Conservation (phyloP, 2,113 vertebrate species). For the Proteles cristata region DNA sequence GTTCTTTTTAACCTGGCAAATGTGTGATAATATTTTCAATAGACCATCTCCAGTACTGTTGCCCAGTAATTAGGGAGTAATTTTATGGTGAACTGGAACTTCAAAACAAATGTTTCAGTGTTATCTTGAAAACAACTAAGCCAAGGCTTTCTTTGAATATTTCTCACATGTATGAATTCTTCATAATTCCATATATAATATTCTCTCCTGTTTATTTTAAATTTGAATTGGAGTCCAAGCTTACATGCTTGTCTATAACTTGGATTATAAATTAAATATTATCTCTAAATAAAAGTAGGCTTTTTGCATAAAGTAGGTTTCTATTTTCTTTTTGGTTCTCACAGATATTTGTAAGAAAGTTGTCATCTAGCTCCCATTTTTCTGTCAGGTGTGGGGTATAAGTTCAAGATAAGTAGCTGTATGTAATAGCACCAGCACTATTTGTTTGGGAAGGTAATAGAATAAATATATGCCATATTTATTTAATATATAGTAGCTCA, state of each 20-base stretch:
- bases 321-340: not conserved
- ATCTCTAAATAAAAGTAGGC: not conserved
- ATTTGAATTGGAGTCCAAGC: not conserved
- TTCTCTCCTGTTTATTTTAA: not conserved
- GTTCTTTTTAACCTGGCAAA: not conserved
- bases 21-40: not conserved
- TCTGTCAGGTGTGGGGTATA: not conserved
- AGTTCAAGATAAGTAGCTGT: not conserved
- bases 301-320: not conserved
- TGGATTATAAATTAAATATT: not conserved
- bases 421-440: not conserved
- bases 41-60: not conserved
- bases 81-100: not conserved
- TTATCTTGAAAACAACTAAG: not conserved
- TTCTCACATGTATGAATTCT: not conserved
- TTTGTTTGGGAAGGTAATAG: not conserved
- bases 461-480: not conserved
- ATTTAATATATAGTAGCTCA: not conserved
- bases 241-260: not conserved
- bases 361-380: not conserved
- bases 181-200: not conserved
- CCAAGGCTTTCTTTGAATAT: not conserved
- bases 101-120: not conserved
- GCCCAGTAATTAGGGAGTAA: not conserved
- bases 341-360: not conserved